These are phyloP conservation scores for Phengaris alcon DNA, from an alignment of 2,888 invertebrate species.

Conservation along the genomic window DNA sequence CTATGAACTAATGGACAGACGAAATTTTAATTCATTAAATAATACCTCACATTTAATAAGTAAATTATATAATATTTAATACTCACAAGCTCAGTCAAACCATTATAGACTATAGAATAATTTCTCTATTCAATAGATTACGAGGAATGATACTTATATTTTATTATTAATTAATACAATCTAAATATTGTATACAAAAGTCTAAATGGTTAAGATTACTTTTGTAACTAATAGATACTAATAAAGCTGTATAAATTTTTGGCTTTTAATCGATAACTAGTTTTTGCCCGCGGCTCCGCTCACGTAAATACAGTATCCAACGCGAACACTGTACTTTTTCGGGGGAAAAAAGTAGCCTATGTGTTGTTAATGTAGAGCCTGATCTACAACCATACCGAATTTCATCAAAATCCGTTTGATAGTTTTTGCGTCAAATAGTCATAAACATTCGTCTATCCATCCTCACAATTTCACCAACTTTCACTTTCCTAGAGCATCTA, in stretches of 20 bases:
- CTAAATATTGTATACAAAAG: not conserved
- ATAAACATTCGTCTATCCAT: too few relatives aligned
- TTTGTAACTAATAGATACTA: not conserved
- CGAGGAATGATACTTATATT: not conserved
- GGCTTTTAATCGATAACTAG: not conserved
- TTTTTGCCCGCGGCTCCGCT: not conserved
- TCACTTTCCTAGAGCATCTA: too few relatives aligned
- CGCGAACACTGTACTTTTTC: too few relatives aligned
- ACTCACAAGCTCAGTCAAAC: not conserved
- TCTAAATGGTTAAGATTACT: not conserved
- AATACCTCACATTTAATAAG: not conserved
- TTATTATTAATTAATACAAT: not conserved
- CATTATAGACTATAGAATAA: not conserved
- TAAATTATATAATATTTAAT: not conserved
- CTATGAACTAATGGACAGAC: too few relatives aligned
- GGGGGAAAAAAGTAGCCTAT: too few relatives aligned
- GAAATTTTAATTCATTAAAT: too few relatives aligned
- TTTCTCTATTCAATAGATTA: not conserved
- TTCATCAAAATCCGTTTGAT: too few relatives aligned
- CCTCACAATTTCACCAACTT: too few relatives aligned
- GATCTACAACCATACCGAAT: too few relatives aligned
- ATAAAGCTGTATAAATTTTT: slow-evolving; percentile 8
- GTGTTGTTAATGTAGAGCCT: too few relatives aligned
- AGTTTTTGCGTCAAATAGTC: too few relatives aligned
- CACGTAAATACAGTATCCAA: too few relatives aligned